These are phyloP conservation scores for Pseudomugil gertrudae DNA, from an alignment of 2,797 vertebrate species.

Conservation along the genomic window DNA sequence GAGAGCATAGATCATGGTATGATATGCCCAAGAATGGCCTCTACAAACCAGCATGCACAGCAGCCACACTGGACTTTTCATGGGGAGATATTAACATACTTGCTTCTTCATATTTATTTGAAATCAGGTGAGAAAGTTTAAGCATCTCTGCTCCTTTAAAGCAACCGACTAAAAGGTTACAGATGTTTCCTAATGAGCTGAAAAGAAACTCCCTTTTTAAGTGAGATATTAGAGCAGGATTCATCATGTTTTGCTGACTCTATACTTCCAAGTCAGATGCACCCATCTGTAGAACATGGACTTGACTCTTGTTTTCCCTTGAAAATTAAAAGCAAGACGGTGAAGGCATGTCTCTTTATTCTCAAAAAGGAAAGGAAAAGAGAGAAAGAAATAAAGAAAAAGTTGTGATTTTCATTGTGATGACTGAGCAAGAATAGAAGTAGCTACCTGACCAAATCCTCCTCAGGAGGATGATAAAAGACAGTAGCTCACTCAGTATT, in stretches of 20 bases:
- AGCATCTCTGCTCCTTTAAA: constrained; percentile 27
- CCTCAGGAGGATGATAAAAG: constrained; percentile 59
- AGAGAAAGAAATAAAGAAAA: background rate
- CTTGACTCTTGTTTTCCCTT: constrained; percentile 44
- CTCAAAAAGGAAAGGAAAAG: background rate
- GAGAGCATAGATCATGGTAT: background rate
- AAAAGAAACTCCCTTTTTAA: constrained; percentile 21
- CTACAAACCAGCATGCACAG: background rate
- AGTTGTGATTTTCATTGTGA: constrained; percentile 67
- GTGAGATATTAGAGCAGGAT: constrained; percentile 52
- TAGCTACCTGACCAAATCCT: constrained; percentile 53
- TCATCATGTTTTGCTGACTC: constrained; percentile 60
- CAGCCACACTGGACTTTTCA: constrained; percentile 9
- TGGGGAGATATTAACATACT: constrained; percentile 6
- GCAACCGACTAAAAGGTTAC: constrained; percentile 13
- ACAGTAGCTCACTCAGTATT: constrained; percentile 45
- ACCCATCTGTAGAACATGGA: constrained; percentile 57
- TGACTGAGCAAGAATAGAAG: constrained; percentile 69
- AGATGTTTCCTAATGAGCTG: constrained; percentile 24
- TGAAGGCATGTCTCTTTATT: constrained; percentile 39
- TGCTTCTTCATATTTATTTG: background rate
- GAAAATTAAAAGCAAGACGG: constrained; percentile 37
- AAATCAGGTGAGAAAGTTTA: background rate
- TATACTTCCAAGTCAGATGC: constrained; percentile 41
- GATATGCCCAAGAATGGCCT: background rate